These are phyloP conservation scores for Megalonaias nervosa DNA, from an alignment of 1,140 invertebrate species.

Conservation along the genomic window DNA sequence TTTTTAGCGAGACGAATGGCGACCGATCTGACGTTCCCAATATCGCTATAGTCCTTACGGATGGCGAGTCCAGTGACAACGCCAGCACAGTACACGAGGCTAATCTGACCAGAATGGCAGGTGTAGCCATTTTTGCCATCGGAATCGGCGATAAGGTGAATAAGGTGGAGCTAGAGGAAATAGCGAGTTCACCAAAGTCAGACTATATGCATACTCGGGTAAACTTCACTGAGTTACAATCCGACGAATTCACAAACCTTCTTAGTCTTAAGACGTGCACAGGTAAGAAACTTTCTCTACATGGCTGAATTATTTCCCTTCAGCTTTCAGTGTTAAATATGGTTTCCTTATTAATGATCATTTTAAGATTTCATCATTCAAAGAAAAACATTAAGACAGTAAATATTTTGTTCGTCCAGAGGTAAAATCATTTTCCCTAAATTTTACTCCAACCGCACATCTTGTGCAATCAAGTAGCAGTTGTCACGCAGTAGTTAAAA, in stretches of 20 bases:
- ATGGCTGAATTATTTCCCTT: no score
- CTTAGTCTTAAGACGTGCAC: neutral
- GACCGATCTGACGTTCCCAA: slow-evolving; percentile 22
- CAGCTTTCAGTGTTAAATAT: no score
- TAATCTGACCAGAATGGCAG: slow-evolving; percentile 6
- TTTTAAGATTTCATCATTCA: no score
- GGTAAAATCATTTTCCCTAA: no score
- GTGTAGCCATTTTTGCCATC: slow-evolving; percentile 37
- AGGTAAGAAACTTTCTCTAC: no score
- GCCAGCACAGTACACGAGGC: slow-evolving; percentile 24
- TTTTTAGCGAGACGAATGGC: slow-evolving; percentile 29
- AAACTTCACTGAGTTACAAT: neutral
- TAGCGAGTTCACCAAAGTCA: neutral
- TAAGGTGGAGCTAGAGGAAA: neutral
- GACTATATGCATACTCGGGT: neutral
- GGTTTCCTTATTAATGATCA: no score
- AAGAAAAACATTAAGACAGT: no score
- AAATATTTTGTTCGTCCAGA: no score
- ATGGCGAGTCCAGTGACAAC: slow-evolving; percentile 29
- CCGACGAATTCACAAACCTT: neutral
- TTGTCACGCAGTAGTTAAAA: no score
- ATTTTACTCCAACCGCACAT: no score
- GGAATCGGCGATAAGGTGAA: slow-evolving; percentile 31
- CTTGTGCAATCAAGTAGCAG: no score
- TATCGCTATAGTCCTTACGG: slow-evolving; percentile 41